These are phyloP conservation scores for Gastracanthus pulcherrimus DNA, from an alignment of 2,888 invertebrate genomes.

Conservation along the genomic window DNA sequence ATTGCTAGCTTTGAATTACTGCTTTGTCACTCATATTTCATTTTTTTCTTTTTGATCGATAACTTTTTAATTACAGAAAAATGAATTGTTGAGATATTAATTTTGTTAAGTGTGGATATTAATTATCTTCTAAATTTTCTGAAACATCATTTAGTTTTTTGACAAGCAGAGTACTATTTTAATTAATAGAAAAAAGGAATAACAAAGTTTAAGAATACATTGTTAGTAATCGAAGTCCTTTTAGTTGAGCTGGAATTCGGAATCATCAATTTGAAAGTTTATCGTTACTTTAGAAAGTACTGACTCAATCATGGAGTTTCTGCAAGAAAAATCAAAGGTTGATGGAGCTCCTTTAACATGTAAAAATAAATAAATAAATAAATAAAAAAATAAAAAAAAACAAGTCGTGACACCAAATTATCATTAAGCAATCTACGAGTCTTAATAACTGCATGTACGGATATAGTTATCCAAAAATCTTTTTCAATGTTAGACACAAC, in stretches of 20 bases:
- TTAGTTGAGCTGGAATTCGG: constrained; percentile 2
- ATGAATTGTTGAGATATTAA: no score
- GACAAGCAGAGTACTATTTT: no score
- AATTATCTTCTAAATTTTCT: no score
- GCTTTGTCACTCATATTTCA: no score
- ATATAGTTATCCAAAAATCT: constrained; percentile 25
- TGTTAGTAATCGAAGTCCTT: not conserved
- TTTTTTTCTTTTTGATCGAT: no score
- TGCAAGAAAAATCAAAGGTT: not conserved
- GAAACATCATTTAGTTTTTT: no score
- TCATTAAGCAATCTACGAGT: constrained; percentile 49
- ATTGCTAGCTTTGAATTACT: not conserved
- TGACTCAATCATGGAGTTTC: constrained; percentile 8
- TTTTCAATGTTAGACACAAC: constrained; percentile 56
- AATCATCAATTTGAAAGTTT: constrained; percentile 22
- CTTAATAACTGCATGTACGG: constrained; percentile 15
- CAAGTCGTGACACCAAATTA: constrained; percentile 55
- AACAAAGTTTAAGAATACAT: no score
- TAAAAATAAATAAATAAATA: not conserved
- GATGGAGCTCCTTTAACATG: constrained; percentile 21
- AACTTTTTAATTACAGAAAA: no score
- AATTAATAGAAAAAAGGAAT: no score
- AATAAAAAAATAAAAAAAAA: not conserved
- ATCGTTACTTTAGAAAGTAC: constrained; percentile 3
- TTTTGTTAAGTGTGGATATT: no score